Evolutionary conservation across 2,797 vertebrate genomes (phyloP).

Genomic region (Channa striata): DNA sequence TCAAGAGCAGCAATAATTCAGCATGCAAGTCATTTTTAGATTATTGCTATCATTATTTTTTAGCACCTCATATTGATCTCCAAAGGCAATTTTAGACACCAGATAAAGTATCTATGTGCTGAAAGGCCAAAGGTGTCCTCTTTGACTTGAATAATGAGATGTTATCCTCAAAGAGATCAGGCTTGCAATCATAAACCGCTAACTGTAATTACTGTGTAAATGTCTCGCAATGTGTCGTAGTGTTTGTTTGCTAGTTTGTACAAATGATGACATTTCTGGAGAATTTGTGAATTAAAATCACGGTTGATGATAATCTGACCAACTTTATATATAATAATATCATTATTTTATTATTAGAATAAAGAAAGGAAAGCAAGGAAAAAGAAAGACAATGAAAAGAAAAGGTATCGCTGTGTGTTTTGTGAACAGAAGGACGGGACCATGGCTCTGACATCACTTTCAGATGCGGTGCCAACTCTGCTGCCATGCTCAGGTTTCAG

Average conservation of each 20-base stretch:
- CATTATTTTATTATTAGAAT: too few species aligned
- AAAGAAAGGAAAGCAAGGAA: too few species aligned
- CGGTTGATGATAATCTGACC: too few species aligned
- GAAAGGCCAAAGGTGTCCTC: constrained; percentile 49
- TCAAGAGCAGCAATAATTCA: constrained; percentile 63
- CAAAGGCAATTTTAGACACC: constrained; percentile 34
- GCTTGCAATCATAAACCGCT: neutral
- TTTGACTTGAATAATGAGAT: constrained; percentile 52
- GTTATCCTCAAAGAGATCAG: constrained; percentile 36
- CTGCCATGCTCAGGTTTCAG: constrained; percentile 45
- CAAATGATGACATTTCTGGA: too few species aligned
- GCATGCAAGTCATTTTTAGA: constrained; percentile 61
- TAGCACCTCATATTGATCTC: constrained; percentile 55
- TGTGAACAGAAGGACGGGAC: constrained; percentile 58
- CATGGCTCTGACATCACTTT: constrained; percentile 41
- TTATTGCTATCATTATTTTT: constrained; percentile 69
- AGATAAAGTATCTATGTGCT: constrained; percentile 2
- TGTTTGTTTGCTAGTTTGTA: too few species aligned
- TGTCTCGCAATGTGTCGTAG: neutral
- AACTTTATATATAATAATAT: too few species aligned
- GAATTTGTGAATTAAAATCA: too few species aligned
- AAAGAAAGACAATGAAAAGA: too few species aligned
- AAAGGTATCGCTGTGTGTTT: constrained; percentile 8
- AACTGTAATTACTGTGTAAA: constrained; percentile 11
- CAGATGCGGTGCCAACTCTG: constrained; percentile 50